These are phyloP conservation scores for Rhopilema esculentum DNA, from an alignment of 30 jellyfish, hydroid and myxozoan species.

Conservation along the genomic window DNA sequence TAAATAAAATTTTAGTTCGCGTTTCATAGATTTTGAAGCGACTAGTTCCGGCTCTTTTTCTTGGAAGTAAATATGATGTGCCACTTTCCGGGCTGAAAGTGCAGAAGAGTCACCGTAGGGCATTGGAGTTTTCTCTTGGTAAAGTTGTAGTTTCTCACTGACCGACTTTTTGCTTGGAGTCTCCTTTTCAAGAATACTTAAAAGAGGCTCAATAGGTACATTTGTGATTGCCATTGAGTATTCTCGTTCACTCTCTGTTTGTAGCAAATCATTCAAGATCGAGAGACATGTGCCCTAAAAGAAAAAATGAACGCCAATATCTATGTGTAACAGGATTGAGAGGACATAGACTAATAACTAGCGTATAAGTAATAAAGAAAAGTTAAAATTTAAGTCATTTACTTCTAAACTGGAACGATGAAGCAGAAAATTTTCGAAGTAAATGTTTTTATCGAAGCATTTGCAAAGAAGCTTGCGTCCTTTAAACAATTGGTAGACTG, in stretches of 20 bases:
- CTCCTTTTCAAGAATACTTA: conserved; percentile 77
- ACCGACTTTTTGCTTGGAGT: conserved; percentile 18
- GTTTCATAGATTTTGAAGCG: conserved; percentile 44
- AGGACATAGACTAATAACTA: too few species aligned
- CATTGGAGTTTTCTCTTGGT: conserved; percentile 56
- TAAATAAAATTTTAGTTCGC: conserved; percentile 57
- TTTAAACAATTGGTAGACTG: too few species aligned
- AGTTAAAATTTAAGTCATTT: too few species aligned
- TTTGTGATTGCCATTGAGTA: conserved; percentile 88
- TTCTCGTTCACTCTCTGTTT: conserved; percentile 89
- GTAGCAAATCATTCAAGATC: conserved; percentile 86
- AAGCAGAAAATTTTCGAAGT: too few species aligned
- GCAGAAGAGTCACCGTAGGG: conserved; percentile 6
- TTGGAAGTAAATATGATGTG: conserved; percentile 59
- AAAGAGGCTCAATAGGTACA: conserved; percentile 91
- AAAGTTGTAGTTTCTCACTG: conserved; percentile 27
- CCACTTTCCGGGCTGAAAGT: conserved; percentile 11
- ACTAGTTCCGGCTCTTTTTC: conserved; percentile 62
- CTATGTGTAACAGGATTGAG: too few species aligned
- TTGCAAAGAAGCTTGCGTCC: too few species aligned
- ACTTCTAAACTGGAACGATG: too few species aligned
- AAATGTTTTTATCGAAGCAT: too few species aligned
- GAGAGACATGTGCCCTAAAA: conserved; percentile 91
- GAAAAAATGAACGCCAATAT: background rate
- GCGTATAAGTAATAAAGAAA: too few species aligned